A percentile compares a stretch with the other conserved stretches of the same genome.
Evolutionary conservation across 2,888 invertebrate genomes (phyloP).

Genomic region (Chorisops tibialis): DNA sequence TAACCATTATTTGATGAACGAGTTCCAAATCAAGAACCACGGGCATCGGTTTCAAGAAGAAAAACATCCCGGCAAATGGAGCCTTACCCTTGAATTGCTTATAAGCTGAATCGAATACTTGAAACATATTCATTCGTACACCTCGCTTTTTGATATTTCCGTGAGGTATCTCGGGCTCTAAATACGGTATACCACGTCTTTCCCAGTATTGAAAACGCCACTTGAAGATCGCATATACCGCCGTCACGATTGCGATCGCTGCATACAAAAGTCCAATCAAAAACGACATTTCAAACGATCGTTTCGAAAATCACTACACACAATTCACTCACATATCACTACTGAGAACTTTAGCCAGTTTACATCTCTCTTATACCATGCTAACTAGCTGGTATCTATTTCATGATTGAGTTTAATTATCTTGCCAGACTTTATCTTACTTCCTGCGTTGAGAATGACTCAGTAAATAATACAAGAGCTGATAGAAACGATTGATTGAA

Average conservation of each 20-base stretch:
- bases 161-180: slow-evolving; percentile 38
- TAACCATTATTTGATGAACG: slow-evolving; percentile 43
- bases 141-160: slow-evolving; percentile 29
- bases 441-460: too few relatives aligned
- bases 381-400: too few relatives aligned
- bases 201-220: slow-evolving; percentile 7
- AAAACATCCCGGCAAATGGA: slow-evolving; percentile 42
- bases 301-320: too few relatives aligned
- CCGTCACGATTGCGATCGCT: background rate
- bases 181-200: slow-evolving; percentile 20
- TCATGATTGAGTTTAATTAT: too few relatives aligned
- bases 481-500: too few relatives aligned
- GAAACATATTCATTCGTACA: slow-evolving; percentile 31
- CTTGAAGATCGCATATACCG: slow-evolving; percentile 15
- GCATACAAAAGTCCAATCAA: background rate
- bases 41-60: slow-evolving; percentile 39
- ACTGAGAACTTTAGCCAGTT: too few relatives aligned
- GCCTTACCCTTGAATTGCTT: slow-evolving; percentile 39
- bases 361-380: too few relatives aligned
- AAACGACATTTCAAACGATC: slow-evolving; percentile 7
- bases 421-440: too few relatives aligned
- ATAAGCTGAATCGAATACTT: slow-evolving; percentile 40
- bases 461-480: too few relatives aligned
- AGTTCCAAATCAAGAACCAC: slow-evolving; percentile 39
- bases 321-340: too few relatives aligned